Base-by-base conservation (phyloP, 2,797 vertebrate genomes). In the Eupleurogrammus muticus region DNA sequence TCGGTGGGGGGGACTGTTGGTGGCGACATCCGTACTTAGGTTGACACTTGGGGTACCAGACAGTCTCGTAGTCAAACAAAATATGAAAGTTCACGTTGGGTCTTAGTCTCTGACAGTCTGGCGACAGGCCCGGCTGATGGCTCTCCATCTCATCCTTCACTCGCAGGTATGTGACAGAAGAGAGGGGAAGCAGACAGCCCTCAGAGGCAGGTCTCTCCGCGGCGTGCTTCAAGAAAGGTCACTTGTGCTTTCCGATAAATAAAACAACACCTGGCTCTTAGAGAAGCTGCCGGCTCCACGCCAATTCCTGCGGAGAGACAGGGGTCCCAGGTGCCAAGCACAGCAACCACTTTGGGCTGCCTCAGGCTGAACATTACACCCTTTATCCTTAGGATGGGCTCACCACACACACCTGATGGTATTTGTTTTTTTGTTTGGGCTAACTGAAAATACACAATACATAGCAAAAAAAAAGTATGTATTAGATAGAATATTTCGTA, bases 221-320 rank as follows among this genome's bases (percentile, higher is more conserved):
- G 57, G 70, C 53, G 49, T 89, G 90, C 84, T 87, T 81, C 82
- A 77, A 67, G 73, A 92, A 91, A 92, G 91, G 90, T 91, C 88
- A 90, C 80, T 85, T 76, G 79, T 89, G 84, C 87, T 88, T 82
- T 89, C 84, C 82, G 88, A 91, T 89, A 92, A 92, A 92, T 92
- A 91, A 91, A 92, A 92, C 88, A 92, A 90, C 90, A 92, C 89
- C 90, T 91, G 90, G 86, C 84, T 91, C 84, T 81, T 77, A 79
- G 79, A 85, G 73, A 60, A 81, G 86, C 85, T 82, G 68, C 77
- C 58, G 82, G 89, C 86, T 83, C 63, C 53, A 61, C 55, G 85
- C 85, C 86, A 89, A 83, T 78, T 87, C 86, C 86, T 87, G 85
- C 76, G 69, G 85, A 85, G 88, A 90, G 81, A 89, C 80, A 76